Base-by-base conservation (phyloP, 1,140 invertebrate genomes). In the Ephestia elutella region DNA sequence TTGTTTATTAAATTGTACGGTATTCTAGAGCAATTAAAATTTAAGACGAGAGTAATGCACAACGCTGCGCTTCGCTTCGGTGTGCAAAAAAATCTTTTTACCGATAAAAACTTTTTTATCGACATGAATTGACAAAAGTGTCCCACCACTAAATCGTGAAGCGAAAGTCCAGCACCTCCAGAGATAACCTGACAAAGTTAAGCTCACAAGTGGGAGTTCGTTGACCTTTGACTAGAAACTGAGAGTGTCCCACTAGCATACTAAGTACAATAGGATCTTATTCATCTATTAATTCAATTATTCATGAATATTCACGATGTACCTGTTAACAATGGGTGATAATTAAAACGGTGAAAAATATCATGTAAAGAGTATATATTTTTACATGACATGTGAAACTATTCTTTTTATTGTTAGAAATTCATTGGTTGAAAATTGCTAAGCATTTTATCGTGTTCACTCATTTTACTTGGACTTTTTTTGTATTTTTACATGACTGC, bases 81-180 rank as follows among this genome's bases (percentile, higher is more conserved):
- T n/a, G n/a, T n/a, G n/a, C n/a, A n/a, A 35, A 35, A 35, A 35
- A 35, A 35, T 35, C n/a, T n/a, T n/a, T n/a, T n/a, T n/a, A n/a
- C n/a, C n/a, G 9, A 35, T 5, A 25, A 35, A 13, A 35, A 11
- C 32, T 35, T 11, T 15, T 25, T 53, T 53, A 53, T 53, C 50
- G 50, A 53, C 9, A 48, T 50, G 25, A 10, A 60, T 63, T 54
- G 56, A 65, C 58, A 30, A 10, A 51, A 1, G 10, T 10, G 38
- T 44, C 38, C 18, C 73, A 66, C 58, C 64, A 66, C 74, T 71
- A 70, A 25, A 61, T 57, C 62, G 62, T 68, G 67, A 70, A 79
- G 77, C 77, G 77, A 79, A 79, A 79, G 77, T 79, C 68, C 62
- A 66, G 49, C 59, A 54, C 53, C 58, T 55, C 48, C 28, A 48